Base-by-base conservation (phyloP, 2,797 vertebrate species). In the Bovichtus diacanthus region DNA sequence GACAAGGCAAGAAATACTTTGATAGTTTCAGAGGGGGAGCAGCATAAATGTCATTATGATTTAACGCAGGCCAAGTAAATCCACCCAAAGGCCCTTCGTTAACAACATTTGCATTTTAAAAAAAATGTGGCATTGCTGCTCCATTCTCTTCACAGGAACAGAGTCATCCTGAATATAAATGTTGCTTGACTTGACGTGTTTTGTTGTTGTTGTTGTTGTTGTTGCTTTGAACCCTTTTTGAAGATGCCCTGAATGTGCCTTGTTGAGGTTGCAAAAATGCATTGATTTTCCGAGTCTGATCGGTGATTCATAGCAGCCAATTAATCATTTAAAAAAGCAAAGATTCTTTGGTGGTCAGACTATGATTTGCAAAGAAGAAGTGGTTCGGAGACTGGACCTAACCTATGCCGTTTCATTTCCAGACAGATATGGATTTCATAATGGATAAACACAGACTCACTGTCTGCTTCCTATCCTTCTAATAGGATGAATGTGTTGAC, bases 361-460 rank as follows among this genome's bases (percentile, higher is more conserved):
- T n/a, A 21, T 67, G 18, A 53, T 77, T 44, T 72, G 31, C 39
- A 41, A 74, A 74, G 68, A 63, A 64, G 62, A 18, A 1, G 31
- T 44, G 53, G 50, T 66, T 76, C 13, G 16, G 54, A 74, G 64
- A 41, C 72, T 76, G 73, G 75, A 80, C 36, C 44, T 68, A 59
- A 9, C 31, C 31, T 34, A 31, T 67, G 74, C 74, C 44, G 74
- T 76, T 87, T 84, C 65, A 71, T 88, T 80, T 85, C 84, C 84
- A 85, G 83, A 86, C 87, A 86, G 84, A 87, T 86, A 91, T 90
- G 77, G 90, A 91, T 92, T 90, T 90, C 72, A 86, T 90, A 88
- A 90, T 89, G 88, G 88, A 88, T 87, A 74, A 87, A 88, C 88
- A 67, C 70, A 89, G 91, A 86, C 91, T 86, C 41, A 18, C 70